A percentile compares a stretch with the other conserved stretches of the same genome.
phyloP scores from a whole-genome alignment of 2,797 vertebrate genomes.

The Rallus crepitans region DNA sequence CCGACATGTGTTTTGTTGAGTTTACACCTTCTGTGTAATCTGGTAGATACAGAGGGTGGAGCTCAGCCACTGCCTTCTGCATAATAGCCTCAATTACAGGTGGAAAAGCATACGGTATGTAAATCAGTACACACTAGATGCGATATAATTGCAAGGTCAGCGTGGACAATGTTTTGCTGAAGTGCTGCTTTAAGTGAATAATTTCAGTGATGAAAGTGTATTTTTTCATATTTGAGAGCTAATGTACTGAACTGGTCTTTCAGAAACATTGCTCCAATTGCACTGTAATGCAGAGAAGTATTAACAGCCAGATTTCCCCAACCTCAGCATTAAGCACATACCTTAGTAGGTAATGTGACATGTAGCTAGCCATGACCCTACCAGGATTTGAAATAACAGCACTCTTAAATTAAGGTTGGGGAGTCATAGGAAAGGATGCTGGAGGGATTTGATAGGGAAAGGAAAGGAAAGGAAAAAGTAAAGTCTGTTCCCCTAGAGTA shows the following conservation, averaged over 20 bases:
- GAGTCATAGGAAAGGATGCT: not conserved
- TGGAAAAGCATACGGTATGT: slow-evolving; percentile 65
- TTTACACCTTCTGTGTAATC: slow-evolving; percentile 5
- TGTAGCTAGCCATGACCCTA: not conserved
- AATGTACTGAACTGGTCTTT: slow-evolving; percentile 73
- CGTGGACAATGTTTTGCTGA: slow-evolving; percentile 68
- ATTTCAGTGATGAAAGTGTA: slow-evolving; percentile 71
- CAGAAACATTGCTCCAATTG: slow-evolving; percentile 67
- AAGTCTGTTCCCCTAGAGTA: not conserved
- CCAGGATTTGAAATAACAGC: not conserved
- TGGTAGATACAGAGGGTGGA: slow-evolving; percentile 31
- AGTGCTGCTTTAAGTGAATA: slow-evolving; percentile 72
- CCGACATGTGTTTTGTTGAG: slow-evolving; percentile 20
- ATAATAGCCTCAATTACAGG: slow-evolving; percentile 74
- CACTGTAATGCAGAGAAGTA: slow-evolving; percentile 67
- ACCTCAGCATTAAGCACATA: not conserved
- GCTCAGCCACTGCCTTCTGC: slow-evolving; percentile 31
- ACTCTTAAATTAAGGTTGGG: not conserved
- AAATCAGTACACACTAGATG: slow-evolving; percentile 67
- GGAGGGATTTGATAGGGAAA: not conserved
- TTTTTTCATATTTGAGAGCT: slow-evolving; percentile 71
- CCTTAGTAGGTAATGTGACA: not conserved
- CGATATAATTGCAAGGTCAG: slow-evolving; percentile 72
- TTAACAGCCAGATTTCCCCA: not conserved
- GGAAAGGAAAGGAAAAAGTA: not conserved